Base-by-base conservation (phyloP, 2,888 invertebrate genomes). In the Troilus luridus region DNA sequence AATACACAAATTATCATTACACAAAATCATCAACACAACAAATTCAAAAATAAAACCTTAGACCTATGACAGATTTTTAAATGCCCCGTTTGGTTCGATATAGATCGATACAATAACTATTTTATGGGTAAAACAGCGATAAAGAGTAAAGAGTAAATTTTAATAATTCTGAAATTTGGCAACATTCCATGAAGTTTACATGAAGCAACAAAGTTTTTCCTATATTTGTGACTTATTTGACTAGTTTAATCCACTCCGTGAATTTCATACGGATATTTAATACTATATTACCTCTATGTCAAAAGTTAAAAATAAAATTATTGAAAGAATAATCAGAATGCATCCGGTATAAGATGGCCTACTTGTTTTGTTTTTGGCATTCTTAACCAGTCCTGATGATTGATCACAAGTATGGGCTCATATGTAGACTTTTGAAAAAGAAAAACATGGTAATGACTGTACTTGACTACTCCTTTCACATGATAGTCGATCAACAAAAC, bases 41-140 rank as follows among this genome's bases (percentile, higher is more conserved):
- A 41, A 27, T 41, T 41, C 9, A 19, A 9, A 77, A 77, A 27
- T 41, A 27, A 77, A 8, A 77, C 27, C 14, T 41, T 27, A 41
- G 72, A 77, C 27, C 17, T 41, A 77, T 77, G 72, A 77, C 72
- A 77, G 72, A 41, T 77, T 77, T 77, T 77, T 77, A 77, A 77
- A 77, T 21, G 17, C 17, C 27, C 67, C 24, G n/a, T 24, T 77
- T 77, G 27, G 41, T 41, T 77, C 72, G 72, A 77, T 77, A 41
- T 77, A 27, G 17, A 77, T 77, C 72, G 72, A 77, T 77, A 24
- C 19, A 67, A 7, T 2, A 6, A 12, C 67, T 2, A n/a, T n/a
- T 64, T n/a, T n/a, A 7, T 8, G 19, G 6, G 1, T 8, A 19
- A 62, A 19, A 10, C 62, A 8, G 7, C 8, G 21, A 21, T 21